Base-by-base conservation (phyloP, 2,888 invertebrate species). In the Trichogramma evanescens region DNA sequence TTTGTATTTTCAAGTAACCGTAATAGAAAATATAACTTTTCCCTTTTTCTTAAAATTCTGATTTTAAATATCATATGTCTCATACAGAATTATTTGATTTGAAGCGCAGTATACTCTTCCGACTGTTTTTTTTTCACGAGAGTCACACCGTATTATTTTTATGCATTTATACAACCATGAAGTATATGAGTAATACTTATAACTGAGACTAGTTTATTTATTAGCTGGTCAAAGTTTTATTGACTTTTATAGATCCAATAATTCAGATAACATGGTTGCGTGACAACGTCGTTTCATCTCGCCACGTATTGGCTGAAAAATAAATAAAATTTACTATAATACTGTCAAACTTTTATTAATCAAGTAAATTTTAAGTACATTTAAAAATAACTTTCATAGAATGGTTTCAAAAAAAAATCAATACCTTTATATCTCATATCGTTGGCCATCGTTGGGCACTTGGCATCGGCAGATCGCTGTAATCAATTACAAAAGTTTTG, bases 381-480 rank as follows among this genome's bases (percentile, higher is more conserved):
- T 26, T 26, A 26, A 26, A 26, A 26, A 26, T 26, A 26, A 26
- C 26, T 26, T 26, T 26, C 26, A 26, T 26, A 26, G 26, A 26
- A 26, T 26, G 26, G 26, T 26, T 26, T 26, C 0, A 26, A 26
- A 26, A 26, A 13, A 26, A 26, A 26, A 26, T 26, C 26, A 26
- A 78, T 84, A 89, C 89, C 90, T 84, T 88, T 89, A 77, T 93
- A 93, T 74, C 91, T 89, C 87, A 91, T 91, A 74, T 93, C 90
- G 79, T 88, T 88, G 75, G 90, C 88, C 93, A 93, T 93, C 69
- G 90, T 89, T 54, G 92, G 91, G 80, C 93, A 93, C 78, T 87
- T 88, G 13, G 74, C 72, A 61, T 75, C 8, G 8, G 8, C 8
- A 45, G n/a, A 45, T 9, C 45, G n/a, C 8, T 9, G 45, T 9